Evolutionary conservation across 2,888 invertebrate species (phyloP).

Genomic region (Anorthoa munda): DNA sequence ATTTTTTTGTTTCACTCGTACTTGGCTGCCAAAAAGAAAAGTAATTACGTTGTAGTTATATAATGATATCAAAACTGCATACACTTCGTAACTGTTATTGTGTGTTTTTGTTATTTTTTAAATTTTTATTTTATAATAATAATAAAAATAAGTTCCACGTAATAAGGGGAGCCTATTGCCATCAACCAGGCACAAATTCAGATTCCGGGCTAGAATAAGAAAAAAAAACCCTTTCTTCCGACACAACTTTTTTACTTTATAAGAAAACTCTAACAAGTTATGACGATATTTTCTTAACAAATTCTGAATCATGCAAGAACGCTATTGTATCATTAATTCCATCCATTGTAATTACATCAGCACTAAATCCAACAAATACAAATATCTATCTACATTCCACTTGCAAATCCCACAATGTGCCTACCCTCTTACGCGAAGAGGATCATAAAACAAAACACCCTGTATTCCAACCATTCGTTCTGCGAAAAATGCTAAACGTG

Average conservation of each 20-base stretch:
- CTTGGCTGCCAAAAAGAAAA: too few relatives aligned
- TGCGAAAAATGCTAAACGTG: constrained; percentile 50
- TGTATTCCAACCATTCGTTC: constrained; percentile 55
- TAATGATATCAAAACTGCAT: too few relatives aligned
- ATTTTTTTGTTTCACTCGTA: too few relatives aligned
- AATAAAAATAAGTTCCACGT: too few relatives aligned
- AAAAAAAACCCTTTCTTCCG: not conserved
- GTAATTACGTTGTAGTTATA: too few relatives aligned
- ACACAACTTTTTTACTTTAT: not conserved
- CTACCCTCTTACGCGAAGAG: constrained; percentile 20
- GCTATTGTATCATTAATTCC: constrained; percentile 10
- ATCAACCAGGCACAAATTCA: too few relatives aligned
- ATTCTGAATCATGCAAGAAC: constrained; percentile 16
- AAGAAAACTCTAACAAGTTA: not conserved
- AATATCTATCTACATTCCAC: not conserved
- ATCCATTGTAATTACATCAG: constrained; percentile 13
- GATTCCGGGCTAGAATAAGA: too few relatives aligned
- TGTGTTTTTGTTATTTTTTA: too few relatives aligned
- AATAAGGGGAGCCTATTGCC: too few relatives aligned
- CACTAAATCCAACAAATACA: constrained; percentile 16
- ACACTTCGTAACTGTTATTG: too few relatives aligned
- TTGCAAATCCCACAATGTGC: constrained; percentile 29
- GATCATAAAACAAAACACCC: constrained; percentile 56
- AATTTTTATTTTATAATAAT: too few relatives aligned
- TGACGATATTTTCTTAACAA: not conserved